phyloP scores from a whole-genome alignment of 1,140 invertebrate species.

The Drosophila carrolli region DNA sequence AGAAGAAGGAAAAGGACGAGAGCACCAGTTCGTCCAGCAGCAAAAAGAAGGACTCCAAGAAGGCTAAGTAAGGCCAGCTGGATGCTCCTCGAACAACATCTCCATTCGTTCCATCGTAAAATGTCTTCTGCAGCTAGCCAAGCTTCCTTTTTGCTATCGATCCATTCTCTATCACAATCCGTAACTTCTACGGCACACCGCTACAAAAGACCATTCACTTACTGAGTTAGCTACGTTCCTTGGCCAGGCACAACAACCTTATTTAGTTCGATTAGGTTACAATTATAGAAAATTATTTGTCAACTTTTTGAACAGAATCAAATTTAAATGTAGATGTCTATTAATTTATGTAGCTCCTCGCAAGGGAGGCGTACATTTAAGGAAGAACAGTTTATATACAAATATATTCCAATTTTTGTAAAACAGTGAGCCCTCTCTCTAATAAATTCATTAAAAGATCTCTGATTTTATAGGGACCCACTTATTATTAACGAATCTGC shows the following conservation, averaged over 20 bases:
- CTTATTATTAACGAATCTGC: neutral
- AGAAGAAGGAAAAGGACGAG: constrained; percentile 82
- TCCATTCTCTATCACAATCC: constrained; percentile 6
- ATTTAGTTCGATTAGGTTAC: constrained; percentile 63
- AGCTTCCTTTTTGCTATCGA: constrained; percentile 36
- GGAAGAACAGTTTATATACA: constrained; percentile 24
- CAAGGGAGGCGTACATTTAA: constrained; percentile 14
- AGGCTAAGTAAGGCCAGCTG: constrained; percentile 75
- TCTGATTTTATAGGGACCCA: constrained; percentile 1
- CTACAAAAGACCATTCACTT: constrained; percentile 59
- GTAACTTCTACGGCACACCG: constrained; percentile 13
- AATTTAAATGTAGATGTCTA: constrained; percentile 36
- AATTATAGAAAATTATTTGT: constrained; percentile 34
- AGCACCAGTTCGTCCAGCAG: constrained; percentile 47
- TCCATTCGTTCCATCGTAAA: constrained; percentile 52
- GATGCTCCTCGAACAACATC: constrained; percentile 15
- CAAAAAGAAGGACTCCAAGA: constrained; percentile 83
- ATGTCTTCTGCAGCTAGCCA: constrained; percentile 61
- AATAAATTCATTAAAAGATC: neutral
- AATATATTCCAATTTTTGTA: constrained; percentile 40
- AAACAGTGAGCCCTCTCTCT: neutral
- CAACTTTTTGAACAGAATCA: constrained; percentile 47
- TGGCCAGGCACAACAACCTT: constrained; percentile 58
- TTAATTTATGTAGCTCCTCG: constrained; percentile 29
- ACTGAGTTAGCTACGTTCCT: constrained; percentile 58